Evolutionary conservation across 1,140 invertebrate genomes (phyloP).

Genomic region (Wasmannia auropunctata): DNA sequence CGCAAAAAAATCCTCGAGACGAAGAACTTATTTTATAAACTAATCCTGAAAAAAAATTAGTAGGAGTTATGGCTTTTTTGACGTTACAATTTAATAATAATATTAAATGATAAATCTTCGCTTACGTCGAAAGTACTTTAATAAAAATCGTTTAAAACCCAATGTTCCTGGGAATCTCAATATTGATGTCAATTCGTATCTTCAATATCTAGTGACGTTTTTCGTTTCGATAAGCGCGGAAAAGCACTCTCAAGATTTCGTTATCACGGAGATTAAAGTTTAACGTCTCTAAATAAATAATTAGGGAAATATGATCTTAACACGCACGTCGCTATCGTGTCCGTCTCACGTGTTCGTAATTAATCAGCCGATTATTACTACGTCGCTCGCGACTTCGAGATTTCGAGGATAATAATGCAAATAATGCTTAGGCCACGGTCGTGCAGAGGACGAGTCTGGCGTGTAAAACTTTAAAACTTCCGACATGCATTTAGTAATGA

Average conservation of each 20-base stretch:
- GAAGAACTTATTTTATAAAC: not conserved
- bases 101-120: not conserved
- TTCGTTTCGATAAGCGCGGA: not conserved
- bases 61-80: not conserved
- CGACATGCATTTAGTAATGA: slow-evolving; percentile 5
- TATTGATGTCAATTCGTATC: not conserved
- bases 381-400: not conserved
- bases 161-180: not conserved
- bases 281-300: not conserved
- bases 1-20: not conserved
- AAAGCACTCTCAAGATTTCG: not conserved
- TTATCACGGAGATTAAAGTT: slow-evolving; percentile 10
- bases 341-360: not conserved
- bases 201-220: not conserved
- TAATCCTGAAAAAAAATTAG: not conserved
- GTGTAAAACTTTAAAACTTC: slow-evolving; percentile 27
- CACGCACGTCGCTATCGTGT: not conserved
- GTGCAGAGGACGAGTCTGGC: not conserved
- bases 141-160: not conserved
- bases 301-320: not conserved
- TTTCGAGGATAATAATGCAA: slow-evolving; percentile 47
- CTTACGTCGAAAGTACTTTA: not conserved
- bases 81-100: not conserved
- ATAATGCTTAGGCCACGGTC: slow-evolving; percentile 6
- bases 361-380: slow-evolving; percentile 1